Conservation (phyloP, 2,113 vertebrate species). For the Salvelinus namaycush region DNA sequence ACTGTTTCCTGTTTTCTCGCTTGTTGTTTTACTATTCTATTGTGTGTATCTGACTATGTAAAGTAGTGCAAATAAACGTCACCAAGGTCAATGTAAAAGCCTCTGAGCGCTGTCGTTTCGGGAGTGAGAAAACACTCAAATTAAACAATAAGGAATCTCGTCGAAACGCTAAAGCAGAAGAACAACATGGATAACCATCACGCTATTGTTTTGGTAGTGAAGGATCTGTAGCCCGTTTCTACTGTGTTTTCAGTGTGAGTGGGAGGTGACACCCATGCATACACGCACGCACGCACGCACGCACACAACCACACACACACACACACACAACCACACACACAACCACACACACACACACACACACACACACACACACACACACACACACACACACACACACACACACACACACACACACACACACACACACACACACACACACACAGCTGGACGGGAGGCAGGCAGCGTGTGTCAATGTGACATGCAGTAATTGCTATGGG, state of each 20-base stretch:
- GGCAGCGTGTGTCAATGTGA: background rate
- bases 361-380: too few species aligned
- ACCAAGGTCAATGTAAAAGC: background rate
- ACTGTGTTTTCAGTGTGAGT: background rate
- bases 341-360: too few species aligned
- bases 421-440: background rate
- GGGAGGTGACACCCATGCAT: slow-evolving; percentile 4
- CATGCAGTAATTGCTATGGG: background rate
- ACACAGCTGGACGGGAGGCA: background rate
- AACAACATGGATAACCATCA: background rate
- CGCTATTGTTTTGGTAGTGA: background rate
- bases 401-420: too few species aligned
- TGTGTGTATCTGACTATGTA: background rate
- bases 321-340: background rate
- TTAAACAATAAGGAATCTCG: background rate
- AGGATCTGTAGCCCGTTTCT: background rate
- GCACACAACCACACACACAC: too few species aligned
- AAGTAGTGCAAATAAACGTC: background rate
- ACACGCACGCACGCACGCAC: too few species aligned
- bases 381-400: too few species aligned
- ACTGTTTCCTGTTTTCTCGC: background rate
- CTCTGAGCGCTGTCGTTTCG: background rate
- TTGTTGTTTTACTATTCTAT: background rate
- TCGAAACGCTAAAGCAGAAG: background rate
- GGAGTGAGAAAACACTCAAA: background rate